A percentile compares a stretch with the other conserved stretches of the same genome.
Conservation (phyloP, 1,140 invertebrate genomes). For the Aphidius ervi region DNA sequence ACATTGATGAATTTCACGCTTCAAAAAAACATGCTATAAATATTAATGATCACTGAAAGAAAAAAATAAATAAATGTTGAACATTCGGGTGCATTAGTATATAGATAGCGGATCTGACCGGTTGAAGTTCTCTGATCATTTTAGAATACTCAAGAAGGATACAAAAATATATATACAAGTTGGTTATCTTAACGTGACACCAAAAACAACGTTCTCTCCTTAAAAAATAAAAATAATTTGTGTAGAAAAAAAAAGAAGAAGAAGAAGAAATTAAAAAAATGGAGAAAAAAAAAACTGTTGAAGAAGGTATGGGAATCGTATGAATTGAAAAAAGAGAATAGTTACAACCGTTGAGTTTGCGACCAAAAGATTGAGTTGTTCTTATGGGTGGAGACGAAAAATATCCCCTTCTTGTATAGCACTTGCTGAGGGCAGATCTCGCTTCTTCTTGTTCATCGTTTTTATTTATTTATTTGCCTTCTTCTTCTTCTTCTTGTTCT, state of each 20-base stretch:
- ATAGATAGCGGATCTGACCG: conserved; percentile 34
- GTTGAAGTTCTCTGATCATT: conserved; percentile 26
- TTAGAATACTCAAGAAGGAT: conserved; percentile 15
- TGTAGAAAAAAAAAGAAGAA: conserved; percentile 15
- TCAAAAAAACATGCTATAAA: conserved; percentile 24
- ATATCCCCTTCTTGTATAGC: not conserved
- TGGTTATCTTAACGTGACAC: conserved; percentile 39
- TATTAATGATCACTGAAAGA: conserved; percentile 28
- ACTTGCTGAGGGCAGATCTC: conserved; percentile 22
- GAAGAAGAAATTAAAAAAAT: too few relatives aligned
- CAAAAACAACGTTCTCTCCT: conserved; percentile 23
- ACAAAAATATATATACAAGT: conserved; percentile 33
- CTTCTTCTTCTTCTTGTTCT: too few relatives aligned
- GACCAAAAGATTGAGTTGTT: conserved; percentile 35
- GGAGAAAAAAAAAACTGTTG: conserved; percentile 5
- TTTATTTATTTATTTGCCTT: too few relatives aligned
- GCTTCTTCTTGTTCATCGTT: conserved; percentile 1
- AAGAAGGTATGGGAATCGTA: conserved; percentile 9
- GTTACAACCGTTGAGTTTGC: conserved; percentile 20
- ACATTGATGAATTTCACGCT: too few relatives aligned
- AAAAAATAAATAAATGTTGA: conserved; percentile 3
- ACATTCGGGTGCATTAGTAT: conserved; percentile 35
- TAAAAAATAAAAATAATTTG: conserved; percentile 13
- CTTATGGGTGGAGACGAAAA: conserved; percentile 16
- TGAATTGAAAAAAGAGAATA: conserved; percentile 14